Conservation (phyloP, 2,888 invertebrate species). For the Pilophorus perplexus region DNA sequence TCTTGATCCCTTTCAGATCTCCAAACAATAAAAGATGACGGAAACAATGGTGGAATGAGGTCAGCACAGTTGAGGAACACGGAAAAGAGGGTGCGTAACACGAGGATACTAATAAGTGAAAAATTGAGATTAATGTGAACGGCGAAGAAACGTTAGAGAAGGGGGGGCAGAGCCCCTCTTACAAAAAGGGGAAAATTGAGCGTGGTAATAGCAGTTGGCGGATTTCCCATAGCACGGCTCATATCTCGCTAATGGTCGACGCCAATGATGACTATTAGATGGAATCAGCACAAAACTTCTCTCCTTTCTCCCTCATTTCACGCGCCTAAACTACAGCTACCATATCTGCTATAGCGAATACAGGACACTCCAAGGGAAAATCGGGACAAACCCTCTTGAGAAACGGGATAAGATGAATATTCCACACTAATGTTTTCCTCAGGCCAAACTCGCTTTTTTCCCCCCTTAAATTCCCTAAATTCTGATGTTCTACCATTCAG, state of each 20-base stretch:
- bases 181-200: constrained; percentile 27
- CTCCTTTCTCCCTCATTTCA: no score
- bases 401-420: no score
- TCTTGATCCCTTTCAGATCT: not conserved
- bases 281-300: constrained; percentile 10
- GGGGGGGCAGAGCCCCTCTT: constrained; percentile 3
- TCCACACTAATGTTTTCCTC: no score
- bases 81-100: constrained; percentile 3
- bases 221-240: constrained; percentile 36
- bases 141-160: not conserved
- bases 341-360: no score
- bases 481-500: no score
- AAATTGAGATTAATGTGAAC: constrained; percentile 33
- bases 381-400: no score
- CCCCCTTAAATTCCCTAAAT: no score
- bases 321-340: no score
- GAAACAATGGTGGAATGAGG: no score
- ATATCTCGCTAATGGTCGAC: constrained; percentile 18
- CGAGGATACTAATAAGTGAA: constrained; percentile 34
- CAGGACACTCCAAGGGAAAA: no score
- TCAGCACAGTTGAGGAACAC: not conserved
- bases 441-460: no score
- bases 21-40: not conserved
- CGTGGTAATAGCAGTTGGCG: constrained; percentile 36
- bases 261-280: constrained; percentile 30